Conservation (phyloP, 2,113 vertebrate species). For the Pterocles gutturalis region DNA sequence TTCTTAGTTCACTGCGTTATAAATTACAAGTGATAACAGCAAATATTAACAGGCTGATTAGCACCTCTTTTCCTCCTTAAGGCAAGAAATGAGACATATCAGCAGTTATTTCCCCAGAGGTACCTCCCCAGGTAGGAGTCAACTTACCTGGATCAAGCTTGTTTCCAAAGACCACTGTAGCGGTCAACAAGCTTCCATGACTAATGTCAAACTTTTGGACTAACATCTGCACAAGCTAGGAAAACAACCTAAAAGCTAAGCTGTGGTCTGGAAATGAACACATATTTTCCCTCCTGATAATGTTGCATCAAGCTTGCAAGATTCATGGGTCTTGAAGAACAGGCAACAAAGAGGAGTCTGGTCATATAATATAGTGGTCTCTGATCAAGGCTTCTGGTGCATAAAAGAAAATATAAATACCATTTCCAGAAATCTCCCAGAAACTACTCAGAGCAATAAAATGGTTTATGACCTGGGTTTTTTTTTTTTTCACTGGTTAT, state of each 20-base stretch:
- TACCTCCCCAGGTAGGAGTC: not conserved
- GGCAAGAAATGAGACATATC: not conserved
- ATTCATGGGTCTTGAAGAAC: not conserved
- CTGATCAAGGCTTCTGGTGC: not conserved
- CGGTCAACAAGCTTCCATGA: not conserved
- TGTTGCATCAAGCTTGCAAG: not conserved
- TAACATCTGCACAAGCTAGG: not conserved
- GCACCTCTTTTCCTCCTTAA: not conserved
- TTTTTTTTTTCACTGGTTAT: not conserved
- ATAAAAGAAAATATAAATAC: not conserved
- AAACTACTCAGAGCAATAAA: not conserved
- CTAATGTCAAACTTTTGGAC: not conserved
- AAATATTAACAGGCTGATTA: not conserved
- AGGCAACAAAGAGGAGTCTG: not conserved
- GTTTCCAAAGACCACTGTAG: not conserved
- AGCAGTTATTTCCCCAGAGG: not conserved
- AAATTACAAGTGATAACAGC: not conserved
- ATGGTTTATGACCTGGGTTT: not conserved
- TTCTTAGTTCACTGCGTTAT: not conserved
- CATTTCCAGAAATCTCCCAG: not conserved
- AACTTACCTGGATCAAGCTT: not conserved
- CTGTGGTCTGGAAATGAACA: not conserved
- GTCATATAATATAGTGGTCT: not conserved
- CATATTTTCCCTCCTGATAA: not conserved
- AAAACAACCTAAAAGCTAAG: not conserved